Evolutionary conservation across 2,797 vertebrate species (phyloP).

Genomic region (Darevskia mixta): DNA sequence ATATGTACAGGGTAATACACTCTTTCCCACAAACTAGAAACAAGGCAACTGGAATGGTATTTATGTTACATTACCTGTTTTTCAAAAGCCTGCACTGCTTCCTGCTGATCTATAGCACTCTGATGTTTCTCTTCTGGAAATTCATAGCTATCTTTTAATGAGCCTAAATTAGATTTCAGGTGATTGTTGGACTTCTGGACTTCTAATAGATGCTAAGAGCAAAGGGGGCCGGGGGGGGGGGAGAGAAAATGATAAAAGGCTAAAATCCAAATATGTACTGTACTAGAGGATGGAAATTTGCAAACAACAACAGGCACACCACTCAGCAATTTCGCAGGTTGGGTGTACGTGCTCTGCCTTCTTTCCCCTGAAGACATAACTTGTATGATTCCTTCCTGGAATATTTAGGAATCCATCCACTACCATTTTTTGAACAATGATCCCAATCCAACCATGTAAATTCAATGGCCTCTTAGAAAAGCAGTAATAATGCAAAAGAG

Average conservation of each 20-base stretch:
- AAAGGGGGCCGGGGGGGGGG: neutral
- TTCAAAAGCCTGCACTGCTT: constrained; percentile 84
- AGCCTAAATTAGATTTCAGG: constrained; percentile 80
- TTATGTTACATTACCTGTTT: constrained; percentile 84
- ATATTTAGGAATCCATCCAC: neutral
- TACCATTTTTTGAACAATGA: neutral
- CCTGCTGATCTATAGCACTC: constrained; percentile 78
- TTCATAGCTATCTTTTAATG: constrained; percentile 79
- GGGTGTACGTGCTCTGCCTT: too few species aligned
- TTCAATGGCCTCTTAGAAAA: neutral
- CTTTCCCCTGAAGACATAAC: too few species aligned
- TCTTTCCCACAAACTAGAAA: neutral
- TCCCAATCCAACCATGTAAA: neutral
- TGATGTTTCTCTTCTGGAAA: constrained; percentile 77
- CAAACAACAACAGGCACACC: neutral
- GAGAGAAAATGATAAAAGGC: neutral
- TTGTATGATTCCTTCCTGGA: neutral
- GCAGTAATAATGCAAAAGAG: neutral
- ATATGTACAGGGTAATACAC: neutral
- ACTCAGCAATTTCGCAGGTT: neutral
- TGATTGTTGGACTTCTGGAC: constrained; percentile 77
- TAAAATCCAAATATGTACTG: neutral
- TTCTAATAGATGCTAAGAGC: constrained; percentile 77
- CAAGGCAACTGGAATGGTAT: constrained; percentile 3
- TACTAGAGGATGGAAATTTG: neutral